These are phyloP conservation scores for Calvadosia cruxmelitensis DNA, from an alignment of 30 jellyfish, hydroid and myxozoan species.

Conservation along the genomic window DNA sequence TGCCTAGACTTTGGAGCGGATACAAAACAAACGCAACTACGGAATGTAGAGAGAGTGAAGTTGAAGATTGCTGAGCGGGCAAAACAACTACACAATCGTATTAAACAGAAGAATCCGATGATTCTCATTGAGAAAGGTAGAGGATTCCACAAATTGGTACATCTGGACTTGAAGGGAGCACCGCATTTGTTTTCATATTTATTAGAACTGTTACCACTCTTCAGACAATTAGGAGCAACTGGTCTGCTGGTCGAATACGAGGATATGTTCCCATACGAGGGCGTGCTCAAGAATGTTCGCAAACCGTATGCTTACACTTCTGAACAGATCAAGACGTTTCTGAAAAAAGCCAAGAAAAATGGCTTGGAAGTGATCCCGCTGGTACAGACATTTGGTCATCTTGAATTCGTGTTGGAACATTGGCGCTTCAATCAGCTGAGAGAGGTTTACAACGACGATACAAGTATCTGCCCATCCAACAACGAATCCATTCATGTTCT, in stretches of 20 bases:
- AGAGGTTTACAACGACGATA: not conserved
- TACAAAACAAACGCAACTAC: too few species aligned
- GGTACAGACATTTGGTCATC: slow-evolving; percentile 51
- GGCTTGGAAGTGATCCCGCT: slow-evolving; percentile 35
- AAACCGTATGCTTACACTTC: slow-evolving; percentile 25
- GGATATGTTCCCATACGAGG: slow-evolving; percentile 57
- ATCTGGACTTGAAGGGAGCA: slow-evolving; percentile 9
- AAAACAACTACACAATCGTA: too few species aligned
- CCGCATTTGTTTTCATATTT: slow-evolving; percentile 1
- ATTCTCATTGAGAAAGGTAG: not conserved
- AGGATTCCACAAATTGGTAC: slow-evolving; percentile 9
- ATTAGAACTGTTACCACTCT: slow-evolving; percentile 11
- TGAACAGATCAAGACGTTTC: slow-evolving; percentile 9
- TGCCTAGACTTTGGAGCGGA: too few species aligned
- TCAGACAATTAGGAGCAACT: slow-evolving; percentile 42
- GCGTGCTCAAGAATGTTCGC: slow-evolving; percentile 7
- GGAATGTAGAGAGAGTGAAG: too few species aligned
- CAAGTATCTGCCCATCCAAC: not conserved
- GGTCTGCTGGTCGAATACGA: slow-evolving; percentile 54
- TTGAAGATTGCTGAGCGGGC: too few species aligned
- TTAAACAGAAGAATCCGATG: too few species aligned
- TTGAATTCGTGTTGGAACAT: slow-evolving; percentile 10
- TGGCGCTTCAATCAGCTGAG: not conserved
- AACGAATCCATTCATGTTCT: not conserved
- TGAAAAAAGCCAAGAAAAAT: slow-evolving; percentile 4